Conservation (phyloP, 2,888 invertebrate genomes). For the Hoplodrina blanda region DNA sequence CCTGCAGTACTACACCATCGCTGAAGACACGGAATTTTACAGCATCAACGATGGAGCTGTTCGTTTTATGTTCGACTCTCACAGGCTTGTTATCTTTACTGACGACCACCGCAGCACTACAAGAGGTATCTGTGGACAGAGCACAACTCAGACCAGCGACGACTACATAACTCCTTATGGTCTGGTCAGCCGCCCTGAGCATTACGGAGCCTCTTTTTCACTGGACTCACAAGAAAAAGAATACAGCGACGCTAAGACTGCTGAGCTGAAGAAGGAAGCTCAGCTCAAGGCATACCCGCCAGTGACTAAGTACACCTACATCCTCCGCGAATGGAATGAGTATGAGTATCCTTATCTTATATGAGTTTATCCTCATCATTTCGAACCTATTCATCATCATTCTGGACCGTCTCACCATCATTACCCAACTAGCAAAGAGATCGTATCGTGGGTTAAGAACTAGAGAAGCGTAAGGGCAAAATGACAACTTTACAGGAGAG, state of each 20-base stretch:
- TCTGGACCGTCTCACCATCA: too few relatives aligned
- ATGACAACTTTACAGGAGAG: too few relatives aligned
- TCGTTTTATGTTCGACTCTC: slow-evolving; percentile 91
- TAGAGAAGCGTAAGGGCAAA: too few relatives aligned
- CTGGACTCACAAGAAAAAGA: slow-evolving; percentile 75
- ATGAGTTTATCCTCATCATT: background rate
- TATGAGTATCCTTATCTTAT: too few relatives aligned
- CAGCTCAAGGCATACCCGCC: slow-evolving; percentile 81
- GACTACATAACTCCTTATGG: slow-evolving; percentile 91
- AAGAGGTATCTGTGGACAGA: slow-evolving; percentile 92
- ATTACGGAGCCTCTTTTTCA: slow-evolving; percentile 91
- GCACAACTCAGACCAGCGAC: slow-evolving; percentile 89
- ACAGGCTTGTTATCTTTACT: slow-evolving; percentile 84
- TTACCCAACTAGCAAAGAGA: too few relatives aligned
- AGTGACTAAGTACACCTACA: slow-evolving; percentile 71
- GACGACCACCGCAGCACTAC: slow-evolving; percentile 88
- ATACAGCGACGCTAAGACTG: slow-evolving; percentile 82
- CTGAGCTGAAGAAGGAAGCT: slow-evolving; percentile 80
- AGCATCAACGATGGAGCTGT: slow-evolving; percentile 76
- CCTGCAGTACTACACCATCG: slow-evolving; percentile 82
- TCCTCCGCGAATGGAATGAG: slow-evolving; percentile 77
- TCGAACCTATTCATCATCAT: too few relatives aligned
- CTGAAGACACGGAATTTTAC: slow-evolving; percentile 71
- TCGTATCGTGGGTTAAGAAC: too few relatives aligned
- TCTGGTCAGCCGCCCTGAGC: slow-evolving; percentile 86